Conservation (phyloP, 1,140 invertebrate species). For the Bombus impatiens region DNA sequence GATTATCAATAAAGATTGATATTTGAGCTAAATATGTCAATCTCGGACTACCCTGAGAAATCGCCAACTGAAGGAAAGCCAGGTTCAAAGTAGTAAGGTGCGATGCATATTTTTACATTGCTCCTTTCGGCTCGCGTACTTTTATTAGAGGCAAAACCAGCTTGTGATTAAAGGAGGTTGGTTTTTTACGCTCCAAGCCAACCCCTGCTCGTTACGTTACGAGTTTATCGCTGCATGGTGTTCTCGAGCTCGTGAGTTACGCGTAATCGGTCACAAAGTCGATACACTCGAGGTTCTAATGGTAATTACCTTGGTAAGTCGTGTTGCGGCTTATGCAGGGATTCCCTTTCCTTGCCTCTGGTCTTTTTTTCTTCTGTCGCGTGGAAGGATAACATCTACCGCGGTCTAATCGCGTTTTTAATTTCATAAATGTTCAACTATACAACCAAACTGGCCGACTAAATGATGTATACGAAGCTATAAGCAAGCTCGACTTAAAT, state of each 20-base stretch:
- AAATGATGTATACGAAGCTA: too few relatives aligned
- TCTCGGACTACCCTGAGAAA: background rate
- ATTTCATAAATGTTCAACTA: background rate
- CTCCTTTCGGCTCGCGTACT: background rate
- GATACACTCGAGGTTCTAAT: background rate
- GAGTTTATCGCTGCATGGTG: background rate
- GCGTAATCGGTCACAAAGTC: constrained; percentile 8
- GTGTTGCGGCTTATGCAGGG: background rate
- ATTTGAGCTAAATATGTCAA: constrained; percentile 20
- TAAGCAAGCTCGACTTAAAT: background rate
- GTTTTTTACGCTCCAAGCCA: background rate
- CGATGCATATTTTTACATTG: constrained; percentile 4
- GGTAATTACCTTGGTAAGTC: background rate
- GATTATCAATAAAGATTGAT: background rate
- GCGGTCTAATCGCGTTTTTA: background rate
- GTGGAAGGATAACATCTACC: background rate
- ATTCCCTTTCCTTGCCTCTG: background rate
- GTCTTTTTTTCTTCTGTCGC: background rate
- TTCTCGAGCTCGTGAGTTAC: background rate
- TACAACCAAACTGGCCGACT: background rate
- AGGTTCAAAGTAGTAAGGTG: background rate
- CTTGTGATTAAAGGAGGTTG: background rate
- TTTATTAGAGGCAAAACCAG: background rate
- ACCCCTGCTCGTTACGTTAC: background rate
- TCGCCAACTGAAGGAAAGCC: too few relatives aligned